phyloP scores from a whole-genome alignment of 2,797 vertebrate genomes.

The Mallotus villosus region DNA sequence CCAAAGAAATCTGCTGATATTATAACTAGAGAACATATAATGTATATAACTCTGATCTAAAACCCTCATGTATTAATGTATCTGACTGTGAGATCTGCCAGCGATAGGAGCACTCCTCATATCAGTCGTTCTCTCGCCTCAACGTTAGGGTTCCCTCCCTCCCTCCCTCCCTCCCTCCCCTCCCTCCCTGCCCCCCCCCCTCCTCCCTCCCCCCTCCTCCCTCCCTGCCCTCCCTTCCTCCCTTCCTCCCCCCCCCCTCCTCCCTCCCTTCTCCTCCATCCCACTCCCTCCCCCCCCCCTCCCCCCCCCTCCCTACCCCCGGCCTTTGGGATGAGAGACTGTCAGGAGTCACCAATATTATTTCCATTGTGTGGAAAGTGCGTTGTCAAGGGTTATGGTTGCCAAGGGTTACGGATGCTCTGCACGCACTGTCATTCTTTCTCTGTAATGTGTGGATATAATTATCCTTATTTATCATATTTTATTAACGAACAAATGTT shows the following conservation, averaged over 20 bases:
- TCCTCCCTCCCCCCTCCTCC: not conserved
- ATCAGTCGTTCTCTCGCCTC: no score
- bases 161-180: no score
- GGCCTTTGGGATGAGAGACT: no score
- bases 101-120: no score
- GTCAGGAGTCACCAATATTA: not conserved
- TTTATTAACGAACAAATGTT: not conserved
- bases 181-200: no score
- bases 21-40: no score
- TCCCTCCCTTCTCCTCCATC: not conserved
- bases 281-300: not conserved
- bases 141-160: no score
- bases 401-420: not conserved
- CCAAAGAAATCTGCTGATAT: no score
- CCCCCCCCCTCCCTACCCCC: not conserved
- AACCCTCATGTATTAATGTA: no score
- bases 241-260: not conserved
- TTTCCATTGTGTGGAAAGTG: constrained; percentile 4
- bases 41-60: no score
- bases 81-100: no score
- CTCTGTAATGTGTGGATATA: not conserved
- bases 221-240: not conserved
- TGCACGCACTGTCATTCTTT: not conserved
- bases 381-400: not conserved
- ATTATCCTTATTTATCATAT: not conserved